phyloP scores from a whole-genome alignment of 2,888 invertebrate genomes.

The Charanyca ferruginea region DNA sequence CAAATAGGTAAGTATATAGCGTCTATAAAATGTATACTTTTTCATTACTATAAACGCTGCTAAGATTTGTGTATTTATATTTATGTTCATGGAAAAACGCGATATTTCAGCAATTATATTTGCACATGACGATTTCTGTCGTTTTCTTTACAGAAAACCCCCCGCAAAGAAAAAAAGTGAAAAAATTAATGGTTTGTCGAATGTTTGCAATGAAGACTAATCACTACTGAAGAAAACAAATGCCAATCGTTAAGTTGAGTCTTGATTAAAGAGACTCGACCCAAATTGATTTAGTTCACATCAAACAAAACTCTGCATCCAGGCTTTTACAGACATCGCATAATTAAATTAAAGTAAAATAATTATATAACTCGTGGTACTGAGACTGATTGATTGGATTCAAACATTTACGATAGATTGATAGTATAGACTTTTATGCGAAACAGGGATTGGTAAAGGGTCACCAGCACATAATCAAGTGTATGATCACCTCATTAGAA shows the following conservation, averaged over 20 bases:
- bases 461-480: slow-evolving; percentile 2
- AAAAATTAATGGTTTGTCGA: slow-evolving; percentile 6
- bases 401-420: slow-evolving; percentile 18
- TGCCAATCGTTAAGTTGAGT: slow-evolving; percentile 47
- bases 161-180: too few relatives aligned
- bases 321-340: slow-evolving; percentile 12
- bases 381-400: slow-evolving; percentile 38
- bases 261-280: slow-evolving; percentile 39
- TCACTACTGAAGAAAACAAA: slow-evolving; percentile 43
- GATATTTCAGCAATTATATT: background rate
- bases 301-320: slow-evolving; percentile 38
- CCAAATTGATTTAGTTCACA: slow-evolving; percentile 58
- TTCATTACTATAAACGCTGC: background rate
- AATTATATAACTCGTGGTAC: slow-evolving; percentile 20
- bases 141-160: too few relatives aligned
- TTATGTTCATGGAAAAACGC: too few relatives aligned
- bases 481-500: background rate
- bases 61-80: too few relatives aligned
- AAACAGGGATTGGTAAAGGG: background rate
- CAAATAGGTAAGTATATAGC: background rate
- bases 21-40: background rate
- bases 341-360: slow-evolving; percentile 31
- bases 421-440: background rate
- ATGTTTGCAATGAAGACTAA: slow-evolving; percentile 37
- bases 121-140: slow-evolving; percentile 9